Evolutionary conservation across 2,888 invertebrate genomes (phyloP), one percentile per base, ranked within the genome.

Genomic region (Tenthredo mesomela): DNA sequence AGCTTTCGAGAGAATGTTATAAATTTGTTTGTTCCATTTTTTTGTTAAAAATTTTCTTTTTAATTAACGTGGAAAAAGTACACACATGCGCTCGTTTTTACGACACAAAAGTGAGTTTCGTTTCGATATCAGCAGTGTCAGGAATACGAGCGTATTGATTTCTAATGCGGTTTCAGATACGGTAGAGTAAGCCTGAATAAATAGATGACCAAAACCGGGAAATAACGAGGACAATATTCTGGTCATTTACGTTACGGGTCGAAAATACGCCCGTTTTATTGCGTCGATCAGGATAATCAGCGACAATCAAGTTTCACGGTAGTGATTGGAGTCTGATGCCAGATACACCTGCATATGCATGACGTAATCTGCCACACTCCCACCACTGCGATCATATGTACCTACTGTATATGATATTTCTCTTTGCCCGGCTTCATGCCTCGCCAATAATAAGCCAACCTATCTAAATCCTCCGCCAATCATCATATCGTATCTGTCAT

Each of bases 331-430:
- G 88, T 87, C 89, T 87, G 88, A 90, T 90, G 90, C 91, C 92
- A 91, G 91, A 92, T 91, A 89, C 90, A 91, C 89, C 92, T 92
- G 92, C 92, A 92, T 92, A 93, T 92, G 92, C 91, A 92, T 92
- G 92, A 91, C 89, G 91, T 91, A 93, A 92, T 92, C 91, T 92
- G 77, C 25, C 33, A 18, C 18, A 25, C 29, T 33, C 29, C 18
- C 33, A 77, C 47, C 15, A 33, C 75, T 43, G 50, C 54, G 29
- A 29, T 10, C n/a, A 73, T 73, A 43, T n/a, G n/a, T 33, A 33
- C 33, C 33, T 73, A n/a, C 18, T 29, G 15, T 77, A 77, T 77
- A 54, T 40, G 77, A 77, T 80, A 80, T 80, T 80, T 80, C 80
- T 61, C 58, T 61, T 80, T 61, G 58, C 80, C 78, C 33, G 10